A percentile compares a stretch with the other conserved stretches of the same genome.
Conservation (phyloP, 2,797 vertebrate species). For the Ctenosaura bakeri region DNA sequence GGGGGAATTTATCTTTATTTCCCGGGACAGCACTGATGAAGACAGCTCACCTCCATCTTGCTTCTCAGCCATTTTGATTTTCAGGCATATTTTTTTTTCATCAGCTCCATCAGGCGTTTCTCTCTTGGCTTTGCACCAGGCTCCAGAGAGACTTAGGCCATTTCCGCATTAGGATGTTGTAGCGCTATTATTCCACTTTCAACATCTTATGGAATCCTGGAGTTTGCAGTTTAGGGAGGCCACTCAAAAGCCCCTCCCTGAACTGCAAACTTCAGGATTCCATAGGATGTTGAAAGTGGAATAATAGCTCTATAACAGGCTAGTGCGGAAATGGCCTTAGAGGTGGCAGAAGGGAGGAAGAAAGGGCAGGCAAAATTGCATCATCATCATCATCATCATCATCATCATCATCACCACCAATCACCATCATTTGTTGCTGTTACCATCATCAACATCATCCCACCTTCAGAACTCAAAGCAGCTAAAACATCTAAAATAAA, state of each 20-base stretch:
- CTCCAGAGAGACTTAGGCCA: neutral
- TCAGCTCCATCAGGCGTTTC: slow-evolving; percentile 54
- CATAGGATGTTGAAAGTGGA: too few relatives aligned
- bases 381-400: neutral
- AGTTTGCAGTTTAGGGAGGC: too few relatives aligned
- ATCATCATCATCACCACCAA: neutral
- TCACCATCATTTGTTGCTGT: neutral
- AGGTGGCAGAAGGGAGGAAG: too few relatives aligned
- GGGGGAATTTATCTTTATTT: slow-evolving; percentile 79
- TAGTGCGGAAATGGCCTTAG: too few relatives aligned
- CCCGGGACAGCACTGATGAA: slow-evolving; percentile 72
- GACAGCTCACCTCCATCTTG: slow-evolving; percentile 68
- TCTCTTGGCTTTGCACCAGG: slow-evolving; percentile 68
- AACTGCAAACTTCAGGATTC: too few relatives aligned
- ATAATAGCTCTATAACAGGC: too few relatives aligned
- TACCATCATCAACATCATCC: neutral
- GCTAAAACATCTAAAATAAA: too few relatives aligned
- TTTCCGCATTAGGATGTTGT: too few relatives aligned
- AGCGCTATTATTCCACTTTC: too few relatives aligned
- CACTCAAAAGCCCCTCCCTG: too few relatives aligned
- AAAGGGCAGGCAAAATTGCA: neutral
- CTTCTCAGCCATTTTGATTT: slow-evolving; percentile 62
- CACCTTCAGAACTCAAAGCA: too few relatives aligned
- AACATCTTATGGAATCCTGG: too few relatives aligned
- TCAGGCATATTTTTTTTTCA: slow-evolving; percentile 53